phyloP scores from a whole-genome alignment of 2,797 vertebrate genomes.

The Sardinella longiceps region DNA sequence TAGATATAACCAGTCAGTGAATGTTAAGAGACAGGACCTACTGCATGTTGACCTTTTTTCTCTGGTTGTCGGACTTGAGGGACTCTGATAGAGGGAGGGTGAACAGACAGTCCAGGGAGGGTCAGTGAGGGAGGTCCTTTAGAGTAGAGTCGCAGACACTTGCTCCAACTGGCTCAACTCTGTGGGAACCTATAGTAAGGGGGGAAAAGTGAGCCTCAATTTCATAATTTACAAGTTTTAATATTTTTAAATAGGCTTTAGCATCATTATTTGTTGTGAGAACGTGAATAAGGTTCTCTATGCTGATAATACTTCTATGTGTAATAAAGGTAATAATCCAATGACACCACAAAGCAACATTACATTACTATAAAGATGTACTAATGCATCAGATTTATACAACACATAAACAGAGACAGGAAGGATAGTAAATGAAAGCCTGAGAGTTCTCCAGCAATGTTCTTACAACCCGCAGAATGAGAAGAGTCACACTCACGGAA shows the following conservation, averaged over 20 bases:
- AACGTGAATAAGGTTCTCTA: background rate
- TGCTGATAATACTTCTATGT: background rate
- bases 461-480: background rate
- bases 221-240: background rate
- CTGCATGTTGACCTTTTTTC: background rate
- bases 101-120: background rate
- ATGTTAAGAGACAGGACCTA: background rate
- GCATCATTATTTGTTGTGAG: background rate
- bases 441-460: background rate
- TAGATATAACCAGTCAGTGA: background rate
- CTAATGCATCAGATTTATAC: background rate
- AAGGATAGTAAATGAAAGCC: too few relatives aligned
- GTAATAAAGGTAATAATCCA: background rate
- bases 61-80: background rate
- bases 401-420: too few relatives aligned
- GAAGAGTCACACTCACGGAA: slow-evolving; percentile 67
- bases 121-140: slow-evolving; percentile 62
- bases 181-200: slow-evolving; percentile 66
- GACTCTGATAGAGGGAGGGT: background rate
- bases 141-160: slow-evolving; percentile 65
- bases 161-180: slow-evolving; percentile 71
- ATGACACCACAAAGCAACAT: background rate
- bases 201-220: slow-evolving; percentile 19
- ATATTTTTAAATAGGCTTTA: background rate
- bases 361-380: background rate